These are phyloP conservation scores for Lasaia peninsularis DNA, from an alignment of 1,140 invertebrate species.

Conservation along the genomic window DNA sequence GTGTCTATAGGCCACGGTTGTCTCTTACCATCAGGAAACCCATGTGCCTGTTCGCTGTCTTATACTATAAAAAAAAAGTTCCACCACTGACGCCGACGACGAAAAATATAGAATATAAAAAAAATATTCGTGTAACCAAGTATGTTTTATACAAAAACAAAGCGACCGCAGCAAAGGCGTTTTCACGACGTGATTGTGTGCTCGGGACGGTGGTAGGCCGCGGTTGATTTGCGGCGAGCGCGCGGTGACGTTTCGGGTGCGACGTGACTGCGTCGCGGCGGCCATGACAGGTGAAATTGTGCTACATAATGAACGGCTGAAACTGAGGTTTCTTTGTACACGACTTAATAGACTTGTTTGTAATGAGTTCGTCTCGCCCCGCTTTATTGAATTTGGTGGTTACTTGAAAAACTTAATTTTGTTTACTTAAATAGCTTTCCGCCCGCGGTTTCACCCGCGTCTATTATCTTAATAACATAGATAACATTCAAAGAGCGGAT, in stretches of 20 bases:
- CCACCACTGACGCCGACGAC: too few species aligned
- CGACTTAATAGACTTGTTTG: slow-evolving; percentile 12
- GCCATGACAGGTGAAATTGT: slow-evolving; percentile 30
- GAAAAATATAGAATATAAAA: too few species aligned
- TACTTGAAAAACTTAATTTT: neutral
- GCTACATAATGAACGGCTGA: slow-evolving; percentile 24
- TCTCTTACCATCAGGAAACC: too few species aligned
- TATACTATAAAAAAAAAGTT: too few species aligned
- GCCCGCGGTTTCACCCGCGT: too few species aligned
- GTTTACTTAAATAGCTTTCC: too few species aligned
- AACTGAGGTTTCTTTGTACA: slow-evolving; percentile 20
- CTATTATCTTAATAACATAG: too few species aligned
- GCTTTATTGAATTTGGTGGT: neutral
- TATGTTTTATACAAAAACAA: slow-evolving; percentile 9
- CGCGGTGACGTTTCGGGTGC: neutral
- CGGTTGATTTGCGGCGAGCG: slow-evolving; percentile 20
- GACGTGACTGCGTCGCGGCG: slow-evolving; percentile 15
- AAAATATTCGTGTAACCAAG: too few species aligned
- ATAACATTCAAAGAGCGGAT: too few species aligned
- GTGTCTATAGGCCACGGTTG: too few species aligned
- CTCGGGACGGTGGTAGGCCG: slow-evolving; percentile 14
- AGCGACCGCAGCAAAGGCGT: slow-evolving; percentile 29
- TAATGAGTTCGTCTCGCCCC: neutral
- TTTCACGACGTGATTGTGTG: slow-evolving; percentile 33
- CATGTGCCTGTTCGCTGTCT: too few species aligned